Percentiles rank a stretch among this genome's conserved stretches.
Evolutionary conservation across 2,113 vertebrate genomes (phyloP).

Genomic region (Nothobranchius furzeri): DNA sequence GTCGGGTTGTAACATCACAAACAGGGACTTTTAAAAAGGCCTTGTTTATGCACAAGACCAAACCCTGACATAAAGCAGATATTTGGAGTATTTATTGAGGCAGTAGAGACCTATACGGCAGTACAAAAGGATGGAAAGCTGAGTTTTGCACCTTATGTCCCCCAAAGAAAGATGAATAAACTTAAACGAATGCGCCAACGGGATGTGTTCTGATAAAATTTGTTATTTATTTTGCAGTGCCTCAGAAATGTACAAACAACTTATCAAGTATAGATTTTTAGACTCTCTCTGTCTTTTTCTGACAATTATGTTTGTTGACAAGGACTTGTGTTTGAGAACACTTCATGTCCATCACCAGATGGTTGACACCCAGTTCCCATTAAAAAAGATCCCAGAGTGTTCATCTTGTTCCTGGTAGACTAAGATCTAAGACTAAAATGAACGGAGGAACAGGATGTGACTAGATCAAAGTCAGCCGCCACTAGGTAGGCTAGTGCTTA

Average conservation of each 20-base stretch:
- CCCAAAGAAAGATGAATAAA: not conserved
- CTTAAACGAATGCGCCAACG: not conserved
- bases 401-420: too few relatives aligned
- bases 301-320: slow-evolving; percentile 1
- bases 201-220: slow-evolving; percentile 19
- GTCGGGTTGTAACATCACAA: too few relatives aligned
- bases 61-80: too few relatives aligned
- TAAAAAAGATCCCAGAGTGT: too few relatives aligned
- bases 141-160: too few relatives aligned
- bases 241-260: not conserved
- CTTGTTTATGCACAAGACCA: too few relatives aligned
- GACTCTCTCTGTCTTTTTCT: slow-evolving; percentile 1
- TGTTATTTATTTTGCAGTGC: not conserved
- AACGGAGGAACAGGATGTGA: slow-evolving; percentile 15
- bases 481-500: not conserved
- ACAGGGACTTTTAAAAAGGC: too few relatives aligned
- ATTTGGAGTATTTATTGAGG: too few relatives aligned
- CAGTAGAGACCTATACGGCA: too few relatives aligned
- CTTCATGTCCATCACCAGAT: slow-evolving; percentile 24
- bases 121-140: too few relatives aligned
- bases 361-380: too few relatives aligned
- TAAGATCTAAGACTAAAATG: too few relatives aligned
- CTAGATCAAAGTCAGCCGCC: slow-evolving; percentile 37
- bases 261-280: not conserved
- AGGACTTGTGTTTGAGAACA: not conserved